phyloP scores from a whole-genome alignment of 92 coral and sea anemone genomes.

The Chrysogorgia sp. region DNA sequence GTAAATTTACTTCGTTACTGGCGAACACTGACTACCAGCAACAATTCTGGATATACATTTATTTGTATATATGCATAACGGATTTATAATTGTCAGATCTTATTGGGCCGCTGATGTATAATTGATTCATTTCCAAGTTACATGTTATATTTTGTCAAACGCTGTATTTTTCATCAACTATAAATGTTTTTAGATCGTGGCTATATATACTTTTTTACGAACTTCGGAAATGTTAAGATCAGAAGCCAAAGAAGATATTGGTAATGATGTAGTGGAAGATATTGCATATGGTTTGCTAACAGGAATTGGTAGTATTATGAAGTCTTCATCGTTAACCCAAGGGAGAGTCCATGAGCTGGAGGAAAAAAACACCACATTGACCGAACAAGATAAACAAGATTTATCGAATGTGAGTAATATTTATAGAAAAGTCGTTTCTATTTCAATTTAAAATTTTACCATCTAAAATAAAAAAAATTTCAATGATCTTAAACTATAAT shows the following conservation, averaged over 20 bases:
- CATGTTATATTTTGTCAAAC: no score
- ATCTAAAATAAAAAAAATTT: no score
- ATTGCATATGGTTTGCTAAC: not conserved
- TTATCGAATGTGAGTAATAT: not conserved
- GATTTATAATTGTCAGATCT: no score
- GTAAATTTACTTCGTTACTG: no score
- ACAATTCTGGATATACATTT: no score
- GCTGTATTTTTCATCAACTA: not conserved
- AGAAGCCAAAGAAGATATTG: conserved; percentile 19
- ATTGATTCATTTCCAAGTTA: no score
- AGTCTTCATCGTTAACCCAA: conserved; percentile 24
- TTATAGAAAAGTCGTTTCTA: no score
- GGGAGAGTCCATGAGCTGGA: not conserved
- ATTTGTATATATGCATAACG: no score
- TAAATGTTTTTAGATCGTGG: not conserved
- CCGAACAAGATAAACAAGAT: not conserved
- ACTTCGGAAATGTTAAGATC: not conserved
- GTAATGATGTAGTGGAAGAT: conserved; percentile 17
- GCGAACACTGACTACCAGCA: no score
- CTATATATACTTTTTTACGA: not conserved
- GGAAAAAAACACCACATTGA: not conserved
- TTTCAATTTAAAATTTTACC: no score
- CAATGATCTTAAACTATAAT: no score
- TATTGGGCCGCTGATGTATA: no score
- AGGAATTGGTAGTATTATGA: not conserved